phyloP scores from a whole-genome alignment of 1,140 invertebrate species.

The Zaprionus vittiger region DNA sequence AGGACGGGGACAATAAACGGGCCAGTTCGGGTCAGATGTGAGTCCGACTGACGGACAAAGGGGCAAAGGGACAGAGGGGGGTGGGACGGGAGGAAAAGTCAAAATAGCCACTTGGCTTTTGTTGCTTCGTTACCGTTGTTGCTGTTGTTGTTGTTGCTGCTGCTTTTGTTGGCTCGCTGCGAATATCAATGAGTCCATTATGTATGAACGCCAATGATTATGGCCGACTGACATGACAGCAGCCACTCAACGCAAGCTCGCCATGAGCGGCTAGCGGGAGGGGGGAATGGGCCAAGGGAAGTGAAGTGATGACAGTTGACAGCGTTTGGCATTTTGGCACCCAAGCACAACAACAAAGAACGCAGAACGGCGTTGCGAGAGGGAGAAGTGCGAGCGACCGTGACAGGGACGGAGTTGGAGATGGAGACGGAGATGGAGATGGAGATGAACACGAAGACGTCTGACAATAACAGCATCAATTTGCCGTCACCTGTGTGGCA shows the following conservation, averaged over 20 bases:
- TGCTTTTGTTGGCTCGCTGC: conserved; percentile 62
- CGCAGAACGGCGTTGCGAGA: conserved; percentile 25
- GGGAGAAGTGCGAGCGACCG: neutral
- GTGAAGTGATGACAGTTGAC: conserved; percentile 57
- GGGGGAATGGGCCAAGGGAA: conserved; percentile 1
- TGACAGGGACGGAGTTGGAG: neutral
- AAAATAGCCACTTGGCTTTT: conserved; percentile 62
- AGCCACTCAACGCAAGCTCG: conserved; percentile 39
- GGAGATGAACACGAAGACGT: conserved; percentile 23
- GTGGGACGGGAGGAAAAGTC: conserved; percentile 10
- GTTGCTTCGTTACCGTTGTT: conserved; percentile 50
- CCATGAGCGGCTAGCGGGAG: neutral
- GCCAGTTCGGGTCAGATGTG: conserved; percentile 15
- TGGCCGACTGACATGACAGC: conserved; percentile 73
- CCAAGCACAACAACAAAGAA: conserved; percentile 60
- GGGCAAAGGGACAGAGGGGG: neutral
- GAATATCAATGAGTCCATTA: conserved; percentile 81
- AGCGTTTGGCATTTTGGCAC: conserved; percentile 59
- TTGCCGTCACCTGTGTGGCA: conserved; percentile 71
- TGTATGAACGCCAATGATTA: conserved; percentile 79
- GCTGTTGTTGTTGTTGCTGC: conserved; percentile 19
- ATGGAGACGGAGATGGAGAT: neutral
- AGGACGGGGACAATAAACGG: conserved; percentile 56
- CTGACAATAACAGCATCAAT: conserved; percentile 78
- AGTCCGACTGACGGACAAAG: conserved; percentile 22